phyloP scores from a whole-genome alignment of 30 jellyfish, hydroid and myxozoan genomes.

The Chrysaora quinquecirrha region DNA sequence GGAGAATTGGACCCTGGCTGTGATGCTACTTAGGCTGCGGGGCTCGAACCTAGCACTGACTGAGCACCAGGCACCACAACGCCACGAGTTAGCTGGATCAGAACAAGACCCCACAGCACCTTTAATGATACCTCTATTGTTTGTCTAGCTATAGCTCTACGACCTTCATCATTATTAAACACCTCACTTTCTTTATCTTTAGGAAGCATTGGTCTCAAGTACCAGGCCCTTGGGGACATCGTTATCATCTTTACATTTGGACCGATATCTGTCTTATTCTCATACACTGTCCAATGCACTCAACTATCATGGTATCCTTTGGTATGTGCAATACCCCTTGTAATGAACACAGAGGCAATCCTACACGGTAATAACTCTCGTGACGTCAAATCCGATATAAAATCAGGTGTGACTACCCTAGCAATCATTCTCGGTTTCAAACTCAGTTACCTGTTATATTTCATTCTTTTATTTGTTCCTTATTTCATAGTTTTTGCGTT shows the following conservation, averaged over 20 bases:
- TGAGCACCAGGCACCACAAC: no score
- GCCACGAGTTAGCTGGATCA: no score
- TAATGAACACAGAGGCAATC: conserved; percentile 91
- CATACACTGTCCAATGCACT: conserved; percentile 80
- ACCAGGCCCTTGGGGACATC: conserved; percentile 87
- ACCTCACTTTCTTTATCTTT: no score
- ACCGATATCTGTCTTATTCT: conserved; percentile 75
- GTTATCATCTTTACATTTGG: conserved; percentile 90
- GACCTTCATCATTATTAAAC: no score
- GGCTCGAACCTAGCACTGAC: no score
- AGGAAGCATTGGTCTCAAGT: conserved; percentile 90
- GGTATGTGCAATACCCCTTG: conserved; percentile 78
- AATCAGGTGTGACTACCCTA: conserved; percentile 69
- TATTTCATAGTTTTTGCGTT: conserved; percentile 50
- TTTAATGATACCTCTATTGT: no score
- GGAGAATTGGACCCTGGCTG: no score
- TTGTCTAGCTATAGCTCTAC: no score
- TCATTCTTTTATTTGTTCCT: conserved; percentile 71
- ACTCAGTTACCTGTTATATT: conserved; percentile 52
- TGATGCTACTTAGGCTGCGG: no score
- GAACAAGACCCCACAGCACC: no score
- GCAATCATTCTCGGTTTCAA: conserved; percentile 81
- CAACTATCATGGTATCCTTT: conserved; percentile 48
- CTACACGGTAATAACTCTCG: conserved; percentile 90
- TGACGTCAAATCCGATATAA: conserved; percentile 71